Conservation (phyloP, 2,888 invertebrate genomes). For the Nymphalis polychloros region DNA sequence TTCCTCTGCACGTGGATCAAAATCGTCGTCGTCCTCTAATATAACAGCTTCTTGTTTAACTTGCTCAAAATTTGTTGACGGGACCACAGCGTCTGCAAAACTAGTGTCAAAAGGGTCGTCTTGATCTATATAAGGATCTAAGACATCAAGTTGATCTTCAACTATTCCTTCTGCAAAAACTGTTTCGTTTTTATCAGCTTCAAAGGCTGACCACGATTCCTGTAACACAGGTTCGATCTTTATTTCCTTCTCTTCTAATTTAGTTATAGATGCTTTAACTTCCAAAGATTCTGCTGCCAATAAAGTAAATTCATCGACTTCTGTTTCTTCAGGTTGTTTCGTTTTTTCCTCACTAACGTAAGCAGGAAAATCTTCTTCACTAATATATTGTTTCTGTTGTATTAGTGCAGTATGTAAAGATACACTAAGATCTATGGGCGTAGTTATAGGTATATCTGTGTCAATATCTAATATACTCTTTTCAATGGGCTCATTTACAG, state of each 20-base stretch:
- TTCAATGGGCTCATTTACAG: constrained; percentile 83
- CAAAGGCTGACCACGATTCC: constrained; percentile 86
- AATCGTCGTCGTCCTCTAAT: constrained; percentile 79
- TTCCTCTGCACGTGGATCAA: constrained; percentile 85
- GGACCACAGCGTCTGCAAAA: constrained; percentile 89
- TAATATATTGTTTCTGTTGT: constrained; percentile 65
- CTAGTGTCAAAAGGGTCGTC: constrained; percentile 94
- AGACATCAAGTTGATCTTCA: constrained; percentile 72
- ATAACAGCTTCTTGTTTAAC: constrained; percentile 66
- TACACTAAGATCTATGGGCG: constrained; percentile 87
- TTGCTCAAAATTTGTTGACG: constrained; percentile 65
- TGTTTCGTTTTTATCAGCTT: constrained; percentile 74
- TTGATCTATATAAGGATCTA: constrained; percentile 78
- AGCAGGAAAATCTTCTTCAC: constrained; percentile 42
- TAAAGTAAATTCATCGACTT: constrained; percentile 89
- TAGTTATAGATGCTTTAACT: constrained; percentile 77
- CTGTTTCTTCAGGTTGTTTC: constrained; percentile 77
- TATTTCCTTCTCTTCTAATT: constrained; percentile 69
- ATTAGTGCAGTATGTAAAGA: constrained; percentile 82
- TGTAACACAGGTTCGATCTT: constrained; percentile 70
- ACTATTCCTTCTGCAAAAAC: constrained; percentile 74
- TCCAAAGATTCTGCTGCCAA: constrained; percentile 89
- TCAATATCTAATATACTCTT: constrained; percentile 89
- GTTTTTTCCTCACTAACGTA: constrained; percentile 37
- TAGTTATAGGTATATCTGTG: constrained; percentile 84